Percentiles rank a stretch among this genome's conserved stretches.
phyloP scores from a whole-genome alignment of 1,140 invertebrate genomes.

The Calliopsis andreniformis region DNA sequence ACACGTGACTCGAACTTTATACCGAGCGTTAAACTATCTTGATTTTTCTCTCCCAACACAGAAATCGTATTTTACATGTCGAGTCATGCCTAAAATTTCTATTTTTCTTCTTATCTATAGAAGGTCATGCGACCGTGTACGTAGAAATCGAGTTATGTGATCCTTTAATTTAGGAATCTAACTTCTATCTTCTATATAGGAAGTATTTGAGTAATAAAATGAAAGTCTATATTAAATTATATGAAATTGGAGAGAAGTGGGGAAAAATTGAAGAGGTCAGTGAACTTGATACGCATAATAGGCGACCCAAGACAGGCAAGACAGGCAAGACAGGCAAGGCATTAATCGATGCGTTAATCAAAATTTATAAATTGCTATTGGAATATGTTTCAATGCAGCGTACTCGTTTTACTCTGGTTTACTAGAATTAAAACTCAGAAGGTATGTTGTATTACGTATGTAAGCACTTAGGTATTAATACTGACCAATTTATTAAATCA shows the following conservation, averaged over 20 bases:
- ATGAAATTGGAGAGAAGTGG: not conserved
- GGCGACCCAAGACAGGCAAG: not conserved
- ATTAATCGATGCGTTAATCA: slow-evolving; percentile 22
- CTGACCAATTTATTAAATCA: slow-evolving; percentile 2
- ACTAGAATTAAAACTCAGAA: too few species aligned
- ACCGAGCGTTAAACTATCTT: not conserved
- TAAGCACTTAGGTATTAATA: not conserved
- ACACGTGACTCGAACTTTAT: not conserved
- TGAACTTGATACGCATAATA: slow-evolving; percentile 23
- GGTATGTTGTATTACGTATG: not conserved
- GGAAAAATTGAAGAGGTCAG: not conserved
- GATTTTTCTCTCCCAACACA: not conserved
- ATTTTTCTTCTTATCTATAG: too few species aligned
- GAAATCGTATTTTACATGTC: not conserved
- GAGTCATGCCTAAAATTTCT: not conserved
- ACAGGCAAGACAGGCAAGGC: too few species aligned
- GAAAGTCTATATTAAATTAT: slow-evolving; percentile 16
- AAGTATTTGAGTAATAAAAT: too few species aligned
- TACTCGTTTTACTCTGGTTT: too few species aligned
- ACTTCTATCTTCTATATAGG: too few species aligned
- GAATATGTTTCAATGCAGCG: slow-evolving; percentile 13
- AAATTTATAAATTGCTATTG: not conserved
- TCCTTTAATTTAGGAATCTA: not conserved
- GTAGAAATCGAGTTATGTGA: not conserved
- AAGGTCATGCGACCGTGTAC: too few species aligned